These are phyloP conservation scores for Apis cerana DNA, from an alignment of 1,140 invertebrate genomes.

Conservation along the genomic window DNA sequence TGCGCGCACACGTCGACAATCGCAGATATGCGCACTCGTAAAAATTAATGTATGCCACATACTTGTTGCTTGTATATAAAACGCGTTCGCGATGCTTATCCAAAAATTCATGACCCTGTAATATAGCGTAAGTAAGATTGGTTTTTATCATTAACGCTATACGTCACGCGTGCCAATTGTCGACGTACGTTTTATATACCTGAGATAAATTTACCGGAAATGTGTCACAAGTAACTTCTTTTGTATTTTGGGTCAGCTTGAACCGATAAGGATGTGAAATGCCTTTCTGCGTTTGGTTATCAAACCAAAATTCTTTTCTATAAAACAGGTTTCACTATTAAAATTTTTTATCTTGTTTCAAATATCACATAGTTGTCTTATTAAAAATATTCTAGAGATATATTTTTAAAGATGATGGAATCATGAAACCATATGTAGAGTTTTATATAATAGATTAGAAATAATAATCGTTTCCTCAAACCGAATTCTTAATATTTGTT, in stretches of 20 bases:
- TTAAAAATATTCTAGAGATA: no score
- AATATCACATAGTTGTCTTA: neutral
- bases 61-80: neutral
- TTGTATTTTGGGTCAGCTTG: neutral
- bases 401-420: neutral
- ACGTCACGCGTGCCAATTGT: slow-evolving; percentile 12
- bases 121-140: neutral
- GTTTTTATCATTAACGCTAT: neutral
- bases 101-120: slow-evolving; percentile 9
- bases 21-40: neutral
- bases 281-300: neutral
- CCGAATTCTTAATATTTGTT: no score
- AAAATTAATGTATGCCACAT: slow-evolving; percentile 6
- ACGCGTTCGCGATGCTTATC: neutral
- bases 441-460: neutral
- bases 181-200: slow-evolving; percentile 13
- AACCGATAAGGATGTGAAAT: slow-evolving; percentile 21
- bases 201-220: slow-evolving; percentile 52
- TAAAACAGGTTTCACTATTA: neutral
- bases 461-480: neutral
- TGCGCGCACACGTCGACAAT: neutral
- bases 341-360: neutral
- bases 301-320: neutral
- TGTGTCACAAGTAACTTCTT: slow-evolving; percentile 40
- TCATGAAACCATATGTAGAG: neutral